Percentiles rank a stretch among this genome's conserved stretches.
phyloP scores from a whole-genome alignment of 2,797 vertebrate species.

The Myripristis murdjan region DNA sequence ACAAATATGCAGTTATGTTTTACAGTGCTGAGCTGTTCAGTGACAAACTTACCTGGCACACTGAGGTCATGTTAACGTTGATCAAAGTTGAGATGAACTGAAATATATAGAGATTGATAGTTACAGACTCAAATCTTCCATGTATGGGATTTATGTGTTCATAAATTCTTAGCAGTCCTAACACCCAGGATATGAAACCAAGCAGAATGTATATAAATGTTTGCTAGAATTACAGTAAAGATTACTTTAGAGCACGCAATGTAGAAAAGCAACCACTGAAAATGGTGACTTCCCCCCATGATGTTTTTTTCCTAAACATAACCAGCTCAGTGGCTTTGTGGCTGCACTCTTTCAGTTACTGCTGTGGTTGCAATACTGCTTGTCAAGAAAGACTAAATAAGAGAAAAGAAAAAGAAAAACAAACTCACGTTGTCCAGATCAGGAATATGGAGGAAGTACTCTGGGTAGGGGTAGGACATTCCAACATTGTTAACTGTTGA shows the following conservation, averaged over 20 bases:
- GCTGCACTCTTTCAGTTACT: no score
- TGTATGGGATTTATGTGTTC: background rate
- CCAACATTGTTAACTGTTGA: slow-evolving; percentile 96
- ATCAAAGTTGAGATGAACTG: slow-evolving; percentile 91
- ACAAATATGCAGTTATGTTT: no score
- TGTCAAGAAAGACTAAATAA: background rate
- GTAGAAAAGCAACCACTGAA: background rate
- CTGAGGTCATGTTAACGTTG: slow-evolving; percentile 92
- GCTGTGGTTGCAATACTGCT: no score
- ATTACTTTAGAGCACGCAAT: background rate
- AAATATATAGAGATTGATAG: slow-evolving; percentile 58
- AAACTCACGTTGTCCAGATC: slow-evolving; percentile 93
- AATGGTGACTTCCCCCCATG: background rate
- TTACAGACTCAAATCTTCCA: background rate
- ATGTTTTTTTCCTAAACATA: background rate
- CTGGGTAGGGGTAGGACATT: slow-evolving; percentile 90
- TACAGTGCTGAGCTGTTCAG: background rate
- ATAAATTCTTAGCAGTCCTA: background rate
- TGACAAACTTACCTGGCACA: slow-evolving; percentile 89
- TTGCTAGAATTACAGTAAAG: background rate
- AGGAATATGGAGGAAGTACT: slow-evolving; percentile 93
- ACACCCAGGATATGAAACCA: background rate
- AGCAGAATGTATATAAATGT: no score
- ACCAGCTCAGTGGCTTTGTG: no score
- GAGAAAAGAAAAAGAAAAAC: background rate